These are phyloP conservation scores for Drosophila koepferae DNA, from an alignment of 2,888 invertebrate genomes.

Conservation along the genomic window DNA sequence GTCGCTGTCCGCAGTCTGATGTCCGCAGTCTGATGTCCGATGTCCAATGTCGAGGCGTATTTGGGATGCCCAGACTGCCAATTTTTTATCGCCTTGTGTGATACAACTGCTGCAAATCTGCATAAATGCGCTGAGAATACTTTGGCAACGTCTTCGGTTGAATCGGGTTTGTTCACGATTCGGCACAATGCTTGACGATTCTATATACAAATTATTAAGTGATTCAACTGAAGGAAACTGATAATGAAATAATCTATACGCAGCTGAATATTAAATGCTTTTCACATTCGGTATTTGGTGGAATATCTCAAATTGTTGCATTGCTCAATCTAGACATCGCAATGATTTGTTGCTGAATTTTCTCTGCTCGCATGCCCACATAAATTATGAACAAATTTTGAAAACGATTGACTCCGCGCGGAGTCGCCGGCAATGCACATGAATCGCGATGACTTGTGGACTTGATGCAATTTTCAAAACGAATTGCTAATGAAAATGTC, in stretches of 20 bases:
- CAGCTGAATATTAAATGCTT: neutral
- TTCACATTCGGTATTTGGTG: neutral
- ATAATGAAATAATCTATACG: neutral
- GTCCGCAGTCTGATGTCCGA: constrained; percentile 20
- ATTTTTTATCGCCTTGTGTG: constrained; percentile 60
- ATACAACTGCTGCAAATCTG: constrained; percentile 37
- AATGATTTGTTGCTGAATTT: constrained; percentile 52
- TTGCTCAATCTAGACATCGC: constrained; percentile 36
- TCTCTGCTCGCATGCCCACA: constrained; percentile 40
- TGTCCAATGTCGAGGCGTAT: constrained; percentile 35
- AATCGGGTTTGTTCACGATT: constrained; percentile 9
- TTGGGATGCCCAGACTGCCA: constrained; percentile 64
- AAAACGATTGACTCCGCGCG: constrained; percentile 65
- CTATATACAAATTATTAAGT: neutral
- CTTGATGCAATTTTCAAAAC: constrained; percentile 76
- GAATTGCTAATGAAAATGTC: constrained; percentile 82
- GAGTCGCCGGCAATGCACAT: constrained; percentile 51
- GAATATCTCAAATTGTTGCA: constrained; percentile 36
- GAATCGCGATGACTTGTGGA: constrained; percentile 62
- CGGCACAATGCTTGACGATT: too few species aligned
- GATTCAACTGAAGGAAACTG: neutral
- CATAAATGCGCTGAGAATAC: constrained; percentile 42
- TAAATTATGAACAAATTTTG: constrained; percentile 57
- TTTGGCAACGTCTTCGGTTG: constrained; percentile 4
- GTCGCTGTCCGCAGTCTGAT: constrained; percentile 18